phyloP scores from a whole-genome alignment of 2,797 vertebrate species.

The Hydrocynus forskahlii region DNA sequence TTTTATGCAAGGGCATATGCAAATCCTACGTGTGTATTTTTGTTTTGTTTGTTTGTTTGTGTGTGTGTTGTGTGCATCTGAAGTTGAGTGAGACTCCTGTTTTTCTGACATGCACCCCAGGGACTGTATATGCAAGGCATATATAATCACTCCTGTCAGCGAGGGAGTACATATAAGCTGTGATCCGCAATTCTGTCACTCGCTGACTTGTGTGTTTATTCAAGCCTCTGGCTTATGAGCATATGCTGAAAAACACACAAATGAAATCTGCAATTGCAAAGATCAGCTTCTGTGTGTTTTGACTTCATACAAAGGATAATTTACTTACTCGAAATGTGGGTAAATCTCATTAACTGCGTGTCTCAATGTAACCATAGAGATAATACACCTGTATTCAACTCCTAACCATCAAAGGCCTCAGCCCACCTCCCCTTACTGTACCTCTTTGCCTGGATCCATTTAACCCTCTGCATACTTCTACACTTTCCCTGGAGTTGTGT shows the following conservation, averaged over 20 bases:
- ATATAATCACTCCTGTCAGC: no score
- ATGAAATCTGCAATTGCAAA: background rate
- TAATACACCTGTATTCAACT: constrained; percentile 40
- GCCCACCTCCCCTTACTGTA: constrained; percentile 27
- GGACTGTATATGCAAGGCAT: background rate
- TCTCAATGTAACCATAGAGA: constrained; percentile 1
- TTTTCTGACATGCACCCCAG: no score
- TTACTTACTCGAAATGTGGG: background rate
- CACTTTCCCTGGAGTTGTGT: background rate
- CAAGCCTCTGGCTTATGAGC: background rate
- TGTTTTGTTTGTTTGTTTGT: no score
- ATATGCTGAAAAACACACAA: background rate
- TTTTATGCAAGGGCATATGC: background rate
- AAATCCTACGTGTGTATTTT: background rate
- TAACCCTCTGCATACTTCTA: background rate
- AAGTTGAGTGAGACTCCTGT: background rate
- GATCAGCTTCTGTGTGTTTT: background rate
- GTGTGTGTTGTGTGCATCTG: background rate
- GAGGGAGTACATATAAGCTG: background rate
- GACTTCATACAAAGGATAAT: background rate
- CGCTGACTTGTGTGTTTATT: background rate
- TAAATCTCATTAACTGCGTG: background rate
- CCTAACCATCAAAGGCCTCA: constrained; percentile 26
- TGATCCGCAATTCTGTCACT: background rate
- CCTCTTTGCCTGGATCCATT: constrained; percentile 46